Evolutionary conservation across 2,888 invertebrate genomes (phyloP).

Genomic region (Abrostola tripartita): DNA sequence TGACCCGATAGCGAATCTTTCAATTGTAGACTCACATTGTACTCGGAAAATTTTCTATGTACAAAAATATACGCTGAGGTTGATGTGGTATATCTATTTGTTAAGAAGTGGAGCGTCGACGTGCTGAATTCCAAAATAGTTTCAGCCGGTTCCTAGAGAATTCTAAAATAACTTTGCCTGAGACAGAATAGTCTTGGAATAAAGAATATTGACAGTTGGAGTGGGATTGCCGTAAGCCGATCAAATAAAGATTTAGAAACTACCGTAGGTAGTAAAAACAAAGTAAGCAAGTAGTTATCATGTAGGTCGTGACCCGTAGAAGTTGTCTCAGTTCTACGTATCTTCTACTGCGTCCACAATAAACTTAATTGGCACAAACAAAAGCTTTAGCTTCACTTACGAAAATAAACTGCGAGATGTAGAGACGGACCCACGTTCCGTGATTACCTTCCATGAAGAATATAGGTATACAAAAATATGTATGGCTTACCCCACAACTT

Average conservation of each 20-base stretch:
- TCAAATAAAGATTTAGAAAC: slow-evolving; percentile 35
- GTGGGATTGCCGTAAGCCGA: slow-evolving; percentile 17
- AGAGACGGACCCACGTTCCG: slow-evolving; percentile 38
- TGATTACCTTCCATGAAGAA: slow-evolving; percentile 3
- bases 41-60: slow-evolving; percentile 5
- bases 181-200: slow-evolving; percentile 3
- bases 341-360: slow-evolving; percentile 50
- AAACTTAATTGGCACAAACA: slow-evolving; percentile 60
- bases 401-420: slow-evolving; percentile 41
- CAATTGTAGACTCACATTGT: slow-evolving; percentile 50
- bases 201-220: slow-evolving; percentile 9
- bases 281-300: slow-evolving; percentile 45
- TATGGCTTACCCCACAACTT: slow-evolving; percentile 6
- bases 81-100: slow-evolving; percentile 13
- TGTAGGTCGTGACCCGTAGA: slow-evolving; percentile 46
- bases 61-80: slow-evolving; percentile 22
- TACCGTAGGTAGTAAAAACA: slow-evolving; percentile 24
- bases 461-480: slow-evolving; percentile 10
- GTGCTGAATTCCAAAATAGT: slow-evolving; percentile 18
- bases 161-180: slow-evolving; percentile 24
- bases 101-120: slow-evolving; percentile 11
- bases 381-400: slow-evolving; percentile 51
- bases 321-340: slow-evolving; percentile 45
- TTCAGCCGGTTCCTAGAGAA: slow-evolving; percentile 1
- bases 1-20: slow-evolving; percentile 63